Evolutionary conservation across 1,140 invertebrate genomes (phyloP), one percentile per base, ranked within the genome.

Genomic region (Drosophila ambigua): DNA sequence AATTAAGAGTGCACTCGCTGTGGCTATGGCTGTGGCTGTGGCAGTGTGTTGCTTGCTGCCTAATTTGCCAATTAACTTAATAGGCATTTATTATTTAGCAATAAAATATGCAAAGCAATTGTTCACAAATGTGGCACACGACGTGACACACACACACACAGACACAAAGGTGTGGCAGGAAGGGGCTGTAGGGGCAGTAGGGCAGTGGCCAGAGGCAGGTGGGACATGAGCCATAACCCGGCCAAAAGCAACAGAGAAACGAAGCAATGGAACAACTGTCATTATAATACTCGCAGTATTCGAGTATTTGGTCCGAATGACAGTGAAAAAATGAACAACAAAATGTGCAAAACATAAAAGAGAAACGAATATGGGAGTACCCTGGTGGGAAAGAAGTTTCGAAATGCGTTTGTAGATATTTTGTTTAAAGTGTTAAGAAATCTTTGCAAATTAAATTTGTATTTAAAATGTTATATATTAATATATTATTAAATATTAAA

Each of bases 71-170:
- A 88, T 88, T 88, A 88, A 88, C 46, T 88, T 88, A 88, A 88
- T 88, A 83, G 83, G 84, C 84, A 89, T 88, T 88, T 88, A 88
- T 88, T 88, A 88, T 88, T 88, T 88, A 90, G 83, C 83, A 88
- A 88, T 88, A 88, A 88, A 88, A 88, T 90, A 88, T 89, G 79
- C 83, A 89, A 87, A 89, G 75, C 82, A 87, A 85, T 78, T 82
- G 82, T 64, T 82, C 81, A 77, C 35, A 82, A 87, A 83, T 83
- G 80, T 80, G 77, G 62, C 80, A 82, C 78, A 84, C 54, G n/a
- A n/a, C n/a, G n/a, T 58, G 60, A 62, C 43, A 60, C 48, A 58
- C 41, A 69, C 43, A 46, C 41, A 59, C 51, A 55, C 16, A 49
- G 7, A 45, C 15, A 31, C 23, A 9, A 44, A 59, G 41, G 35